Percentiles rank a stretch among this genome's conserved stretches.
These are phyloP conservation scores for Daubentonia madagascariensis DNA, from an alignment of 2,113 vertebrate genomes.

Conservation along the genomic window DNA sequence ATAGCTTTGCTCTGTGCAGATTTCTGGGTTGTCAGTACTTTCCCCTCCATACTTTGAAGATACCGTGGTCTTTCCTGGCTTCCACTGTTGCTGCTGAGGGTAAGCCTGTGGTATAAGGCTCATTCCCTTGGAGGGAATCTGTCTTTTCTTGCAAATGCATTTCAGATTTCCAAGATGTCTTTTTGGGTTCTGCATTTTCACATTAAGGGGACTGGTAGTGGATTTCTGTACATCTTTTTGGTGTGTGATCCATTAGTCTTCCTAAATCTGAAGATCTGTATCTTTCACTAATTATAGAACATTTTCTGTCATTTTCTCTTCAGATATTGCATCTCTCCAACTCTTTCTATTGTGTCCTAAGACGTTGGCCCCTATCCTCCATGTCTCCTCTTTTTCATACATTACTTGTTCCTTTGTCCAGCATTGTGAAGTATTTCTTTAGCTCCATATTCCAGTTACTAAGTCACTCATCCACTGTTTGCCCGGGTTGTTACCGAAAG, in stretches of 20 bases:
- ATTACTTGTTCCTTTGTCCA: background rate
- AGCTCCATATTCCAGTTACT: background rate
- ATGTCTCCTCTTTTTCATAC: background rate
- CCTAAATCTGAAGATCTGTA: background rate
- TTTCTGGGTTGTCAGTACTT: background rate
- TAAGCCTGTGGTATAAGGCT: background rate
- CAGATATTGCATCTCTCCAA: background rate
- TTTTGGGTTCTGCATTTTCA: background rate
- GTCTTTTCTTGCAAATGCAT: background rate
- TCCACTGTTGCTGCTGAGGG: background rate
- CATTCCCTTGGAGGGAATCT: background rate
- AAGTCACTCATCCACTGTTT: background rate
- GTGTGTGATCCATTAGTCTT: background rate
- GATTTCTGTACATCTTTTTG: background rate
- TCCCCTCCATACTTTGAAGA: background rate
- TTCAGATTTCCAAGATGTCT: background rate
- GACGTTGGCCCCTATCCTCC: background rate
- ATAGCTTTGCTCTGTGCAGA: background rate
- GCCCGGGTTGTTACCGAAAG: background rate
- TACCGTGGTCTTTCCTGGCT: background rate
- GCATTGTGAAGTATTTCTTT: slow-evolving; percentile 34
- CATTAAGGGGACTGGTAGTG: background rate
- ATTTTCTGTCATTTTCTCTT: background rate
- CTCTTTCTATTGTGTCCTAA: background rate
- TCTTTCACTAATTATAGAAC: background rate